Evolutionary conservation across 2,797 vertebrate genomes (phyloP).

Genomic region (Coendou prehensilis): DNA sequence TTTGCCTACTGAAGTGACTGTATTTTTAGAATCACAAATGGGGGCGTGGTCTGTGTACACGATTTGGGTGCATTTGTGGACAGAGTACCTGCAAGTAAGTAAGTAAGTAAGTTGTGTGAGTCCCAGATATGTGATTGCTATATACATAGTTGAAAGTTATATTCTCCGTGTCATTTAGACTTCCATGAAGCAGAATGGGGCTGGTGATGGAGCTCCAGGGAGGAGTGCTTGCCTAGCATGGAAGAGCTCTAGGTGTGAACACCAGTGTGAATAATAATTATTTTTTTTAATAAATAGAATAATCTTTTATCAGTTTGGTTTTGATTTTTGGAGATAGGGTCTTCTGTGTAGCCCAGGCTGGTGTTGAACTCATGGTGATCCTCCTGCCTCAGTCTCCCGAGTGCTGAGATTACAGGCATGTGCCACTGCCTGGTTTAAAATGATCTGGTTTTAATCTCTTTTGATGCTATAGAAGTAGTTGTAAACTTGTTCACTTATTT

Average conservation of each 20-base stretch:
- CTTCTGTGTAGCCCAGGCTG: neutral
- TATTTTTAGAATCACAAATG: conserved; percentile 43
- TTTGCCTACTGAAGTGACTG: neutral
- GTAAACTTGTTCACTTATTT: conserved; percentile 32
- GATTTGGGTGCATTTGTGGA: neutral
- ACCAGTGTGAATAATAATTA: neutral
- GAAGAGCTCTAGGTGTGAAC: neutral
- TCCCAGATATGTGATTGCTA: neutral
- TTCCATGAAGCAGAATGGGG: neutral
- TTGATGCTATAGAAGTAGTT: conserved; percentile 41
- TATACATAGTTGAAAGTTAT: conserved; percentile 1
- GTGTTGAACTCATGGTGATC: neutral
- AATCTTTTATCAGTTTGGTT: neutral
- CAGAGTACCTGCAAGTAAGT: neutral
- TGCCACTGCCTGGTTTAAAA: neutral
- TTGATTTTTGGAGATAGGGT: neutral
- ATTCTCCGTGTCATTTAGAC: neutral
- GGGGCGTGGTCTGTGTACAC: neutral
- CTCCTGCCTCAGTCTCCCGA: neutral
- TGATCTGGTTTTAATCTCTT: conserved; percentile 26
- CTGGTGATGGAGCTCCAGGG: neutral
- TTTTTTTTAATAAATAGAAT: neutral
- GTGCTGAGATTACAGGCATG: neutral
- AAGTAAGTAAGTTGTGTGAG: neutral
- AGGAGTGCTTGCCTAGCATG: neutral